Evolutionary conservation across 2,797 vertebrate species (phyloP).

Genomic region (Hydrophis major): DNA sequence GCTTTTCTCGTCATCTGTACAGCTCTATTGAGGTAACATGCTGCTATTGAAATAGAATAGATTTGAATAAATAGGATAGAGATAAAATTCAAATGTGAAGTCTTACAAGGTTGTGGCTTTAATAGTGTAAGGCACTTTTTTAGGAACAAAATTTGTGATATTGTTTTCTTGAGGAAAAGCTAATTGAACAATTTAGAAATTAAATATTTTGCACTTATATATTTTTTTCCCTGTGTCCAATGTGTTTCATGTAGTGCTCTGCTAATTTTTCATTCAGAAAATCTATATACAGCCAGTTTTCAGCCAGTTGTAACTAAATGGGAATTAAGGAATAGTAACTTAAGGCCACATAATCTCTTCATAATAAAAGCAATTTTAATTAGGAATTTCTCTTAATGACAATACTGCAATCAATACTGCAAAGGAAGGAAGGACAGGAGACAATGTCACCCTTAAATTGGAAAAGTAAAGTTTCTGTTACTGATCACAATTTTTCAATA

Average conservation of each 20-base stretch:
- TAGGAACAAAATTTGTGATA: neutral
- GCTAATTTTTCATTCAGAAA: neutral
- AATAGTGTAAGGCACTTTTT: neutral
- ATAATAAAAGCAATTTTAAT: neutral
- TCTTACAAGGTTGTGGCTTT: neutral
- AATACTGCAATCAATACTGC: neutral
- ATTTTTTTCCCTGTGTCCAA: neutral
- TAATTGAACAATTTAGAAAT: neutral
- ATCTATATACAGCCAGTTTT: neutral
- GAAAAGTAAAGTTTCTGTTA: neutral
- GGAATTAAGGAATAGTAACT: neutral
- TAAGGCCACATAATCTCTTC: neutral
- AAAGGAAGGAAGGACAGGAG: neutral
- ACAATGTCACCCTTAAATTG: neutral
- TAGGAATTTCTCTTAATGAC: neutral
- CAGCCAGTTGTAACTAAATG: neutral
- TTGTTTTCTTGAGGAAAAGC: neutral
- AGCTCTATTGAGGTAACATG: constrained; percentile 91
- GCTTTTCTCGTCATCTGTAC: constrained; percentile 96
- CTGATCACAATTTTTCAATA: neutral
- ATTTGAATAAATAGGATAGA: neutral
- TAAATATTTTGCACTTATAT: neutral
- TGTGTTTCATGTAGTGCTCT: neutral
- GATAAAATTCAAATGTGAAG: neutral
- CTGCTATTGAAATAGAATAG: neutral